These are phyloP conservation scores for Sebastes goodei DNA, from an alignment of 2,797 vertebrate genomes.

Conservation along the genomic window DNA sequence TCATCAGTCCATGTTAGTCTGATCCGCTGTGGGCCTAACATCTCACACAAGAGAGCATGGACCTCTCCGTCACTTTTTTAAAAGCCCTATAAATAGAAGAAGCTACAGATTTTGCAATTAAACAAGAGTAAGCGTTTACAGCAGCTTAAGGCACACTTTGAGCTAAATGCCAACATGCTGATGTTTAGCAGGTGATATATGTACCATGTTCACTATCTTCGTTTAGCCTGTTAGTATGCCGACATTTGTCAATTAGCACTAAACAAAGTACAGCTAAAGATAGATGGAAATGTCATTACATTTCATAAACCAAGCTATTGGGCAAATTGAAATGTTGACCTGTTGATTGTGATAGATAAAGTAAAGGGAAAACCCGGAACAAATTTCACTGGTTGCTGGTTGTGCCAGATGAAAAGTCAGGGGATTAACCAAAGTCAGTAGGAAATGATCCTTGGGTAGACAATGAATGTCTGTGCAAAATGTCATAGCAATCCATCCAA, in stretches of 20 bases:
- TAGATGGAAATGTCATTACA: neutral
- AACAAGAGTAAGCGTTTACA: neutral
- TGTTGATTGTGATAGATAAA: neutral
- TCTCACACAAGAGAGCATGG: neutral
- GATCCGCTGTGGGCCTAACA: neutral
- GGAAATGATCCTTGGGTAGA: neutral
- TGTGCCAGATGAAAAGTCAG: neutral
- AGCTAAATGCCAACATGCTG: neutral
- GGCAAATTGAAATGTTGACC: neutral
- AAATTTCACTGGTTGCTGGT: neutral
- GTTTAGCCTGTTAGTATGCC: neutral
- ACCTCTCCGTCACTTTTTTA: neutral
- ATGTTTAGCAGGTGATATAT: neutral
- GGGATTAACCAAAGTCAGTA: neutral
- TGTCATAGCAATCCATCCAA: neutral
- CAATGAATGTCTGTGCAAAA: neutral
- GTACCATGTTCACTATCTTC: neutral
- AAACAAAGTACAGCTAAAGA: neutral
- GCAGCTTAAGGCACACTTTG: neutral
- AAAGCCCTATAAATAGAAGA: neutral
- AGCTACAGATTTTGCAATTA: neutral
- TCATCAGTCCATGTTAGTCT: conserved; percentile 13
- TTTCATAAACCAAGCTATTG: neutral
- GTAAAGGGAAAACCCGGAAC: neutral
- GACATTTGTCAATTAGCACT: neutral